Conservation (phyloP, 2,888 invertebrate species). For the Caprella mutica region DNA sequence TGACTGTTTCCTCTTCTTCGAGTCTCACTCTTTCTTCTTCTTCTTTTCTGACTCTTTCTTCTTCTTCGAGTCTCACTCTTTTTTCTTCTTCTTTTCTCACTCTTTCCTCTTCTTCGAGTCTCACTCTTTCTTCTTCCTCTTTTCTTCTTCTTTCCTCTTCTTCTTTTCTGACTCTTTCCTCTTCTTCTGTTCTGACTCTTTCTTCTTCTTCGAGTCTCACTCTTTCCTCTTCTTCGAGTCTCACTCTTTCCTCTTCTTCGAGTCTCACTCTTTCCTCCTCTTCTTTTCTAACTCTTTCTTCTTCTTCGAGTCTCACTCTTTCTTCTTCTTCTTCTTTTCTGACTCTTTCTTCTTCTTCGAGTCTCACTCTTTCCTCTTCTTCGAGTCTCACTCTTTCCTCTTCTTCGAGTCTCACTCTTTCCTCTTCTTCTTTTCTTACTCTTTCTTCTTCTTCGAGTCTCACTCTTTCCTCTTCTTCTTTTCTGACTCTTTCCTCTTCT, state of each 20-base stretch:
- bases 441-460: too few species aligned
- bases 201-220: not conserved
- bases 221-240: not conserved
- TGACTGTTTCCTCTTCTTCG: too few species aligned
- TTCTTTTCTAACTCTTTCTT: not conserved
- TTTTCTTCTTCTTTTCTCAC: not conserved
- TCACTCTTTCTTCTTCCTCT: not conserved
- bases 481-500: too few species aligned
- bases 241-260: not conserved
- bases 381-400: not conserved
- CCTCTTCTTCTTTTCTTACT: not conserved
- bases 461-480: too few species aligned
- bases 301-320: not conserved
- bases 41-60: not conserved
- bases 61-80: not conserved
- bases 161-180: not conserved
- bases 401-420: not conserved
- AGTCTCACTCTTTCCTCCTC: not conserved
- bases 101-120: not conserved
- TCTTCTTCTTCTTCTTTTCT: not conserved
- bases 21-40: not conserved
- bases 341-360: not conserved
- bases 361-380: not conserved
- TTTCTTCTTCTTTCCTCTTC: not conserved
- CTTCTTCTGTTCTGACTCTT: not conserved